Conservation (phyloP, 1,140 invertebrate species). For the Bradynema listronoti region DNA sequence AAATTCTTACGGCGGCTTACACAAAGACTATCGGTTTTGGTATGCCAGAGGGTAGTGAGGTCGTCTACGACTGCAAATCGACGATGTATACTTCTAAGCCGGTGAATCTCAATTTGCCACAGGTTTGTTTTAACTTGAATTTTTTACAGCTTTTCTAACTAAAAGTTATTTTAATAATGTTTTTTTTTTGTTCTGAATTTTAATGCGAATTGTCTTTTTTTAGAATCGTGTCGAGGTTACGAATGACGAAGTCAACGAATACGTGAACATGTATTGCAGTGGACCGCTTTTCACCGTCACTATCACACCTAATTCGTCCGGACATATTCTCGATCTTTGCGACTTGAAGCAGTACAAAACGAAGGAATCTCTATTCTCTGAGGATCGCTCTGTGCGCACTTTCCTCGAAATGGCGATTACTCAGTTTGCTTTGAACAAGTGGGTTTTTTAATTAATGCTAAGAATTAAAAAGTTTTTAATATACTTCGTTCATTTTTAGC, state of each 20-base stretch:
- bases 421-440: conserved; percentile 32
- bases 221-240: conserved; percentile 18
- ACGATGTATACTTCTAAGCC: conserved; percentile 29
- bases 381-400: conserved; percentile 30
- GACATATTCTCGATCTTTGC: conserved; percentile 13
- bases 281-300: conserved; percentile 16
- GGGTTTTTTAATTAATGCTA: background rate
- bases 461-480: background rate
- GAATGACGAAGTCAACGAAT: conserved; percentile 27
- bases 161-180: background rate
- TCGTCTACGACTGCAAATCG: conserved; percentile 28
- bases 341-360: conserved; percentile 22
- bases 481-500: conserved; percentile 18
- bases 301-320: conserved; percentile 19
- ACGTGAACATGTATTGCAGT: conserved; percentile 10
- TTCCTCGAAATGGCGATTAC: conserved; percentile 26
- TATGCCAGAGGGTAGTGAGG: conserved; percentile 14
- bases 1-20: conserved; percentile 24
- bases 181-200: background rate
- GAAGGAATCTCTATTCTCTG: conserved; percentile 24
- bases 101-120: conserved; percentile 5
- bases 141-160: background rate
- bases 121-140: background rate
- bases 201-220: background rate
- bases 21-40: conserved; percentile 21